Conservation (phyloP, 2,888 invertebrate species). For the Drosophila basisetae region DNA sequence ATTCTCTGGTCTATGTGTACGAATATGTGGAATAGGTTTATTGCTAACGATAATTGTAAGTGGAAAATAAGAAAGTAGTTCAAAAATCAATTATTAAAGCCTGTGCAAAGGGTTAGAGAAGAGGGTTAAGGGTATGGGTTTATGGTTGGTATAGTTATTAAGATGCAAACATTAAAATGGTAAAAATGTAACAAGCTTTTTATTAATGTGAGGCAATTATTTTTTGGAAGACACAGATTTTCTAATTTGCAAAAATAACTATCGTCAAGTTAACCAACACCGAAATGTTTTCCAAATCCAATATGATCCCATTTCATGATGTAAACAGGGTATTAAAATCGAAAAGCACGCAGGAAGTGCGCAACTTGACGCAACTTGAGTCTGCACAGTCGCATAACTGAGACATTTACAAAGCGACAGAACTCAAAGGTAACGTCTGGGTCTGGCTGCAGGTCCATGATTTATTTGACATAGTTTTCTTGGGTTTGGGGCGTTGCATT, state of each 20-base stretch:
- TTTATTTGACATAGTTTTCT: slow-evolving; percentile 82
- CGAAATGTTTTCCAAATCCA: not conserved
- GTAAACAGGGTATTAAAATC: not conserved
- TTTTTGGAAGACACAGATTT: not conserved
- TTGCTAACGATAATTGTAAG: not conserved
- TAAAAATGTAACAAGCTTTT: not conserved
- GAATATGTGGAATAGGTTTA: not conserved
- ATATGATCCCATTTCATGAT: not conserved
- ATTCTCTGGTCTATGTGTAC: not conserved
- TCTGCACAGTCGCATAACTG: slow-evolving; percentile 52
- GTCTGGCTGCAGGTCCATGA: slow-evolving; percentile 60
- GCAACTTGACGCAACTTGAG: slow-evolving; percentile 49
- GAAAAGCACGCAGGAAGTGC: slow-evolving; percentile 59
- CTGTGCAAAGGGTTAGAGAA: not conserved
- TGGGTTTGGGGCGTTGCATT: slow-evolving; percentile 75
- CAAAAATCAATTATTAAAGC: not conserved
- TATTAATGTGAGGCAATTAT: not conserved
- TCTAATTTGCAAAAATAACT: not conserved
- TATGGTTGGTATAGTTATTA: too few relatives aligned
- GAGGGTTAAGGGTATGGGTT: not conserved
- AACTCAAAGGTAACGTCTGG: slow-evolving; percentile 22
- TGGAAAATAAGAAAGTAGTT: not conserved
- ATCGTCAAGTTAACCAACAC: not conserved
- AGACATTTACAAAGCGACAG: slow-evolving; percentile 42
- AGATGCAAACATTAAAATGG: not conserved